Evolutionary conservation across 2,888 invertebrate species (phyloP).

Genomic region (Drosophila quinaria): DNA sequence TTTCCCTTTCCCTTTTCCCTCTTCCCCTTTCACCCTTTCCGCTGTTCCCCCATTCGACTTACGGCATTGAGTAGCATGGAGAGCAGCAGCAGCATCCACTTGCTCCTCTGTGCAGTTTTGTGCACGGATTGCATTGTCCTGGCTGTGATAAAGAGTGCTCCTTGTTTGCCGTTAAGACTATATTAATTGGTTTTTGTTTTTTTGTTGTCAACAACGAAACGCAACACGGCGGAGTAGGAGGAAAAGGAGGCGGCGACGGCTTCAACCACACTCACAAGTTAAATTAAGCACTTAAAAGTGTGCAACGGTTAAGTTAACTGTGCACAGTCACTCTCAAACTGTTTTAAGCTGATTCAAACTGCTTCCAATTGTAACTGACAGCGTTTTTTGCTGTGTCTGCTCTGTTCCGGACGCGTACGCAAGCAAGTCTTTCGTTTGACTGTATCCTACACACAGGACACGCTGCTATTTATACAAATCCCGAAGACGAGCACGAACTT

Average conservation of each 20-base stretch:
- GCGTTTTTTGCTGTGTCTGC: constrained; percentile 18
- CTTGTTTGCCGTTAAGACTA: constrained; percentile 26
- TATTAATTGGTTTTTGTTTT: constrained; percentile 33
- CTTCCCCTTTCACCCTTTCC: neutral
- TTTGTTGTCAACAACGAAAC: constrained; percentile 6
- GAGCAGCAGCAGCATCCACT: constrained; percentile 75
- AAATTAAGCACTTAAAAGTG: constrained; percentile 47
- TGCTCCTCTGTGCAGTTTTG: constrained; percentile 64
- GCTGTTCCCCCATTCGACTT: constrained; percentile 58
- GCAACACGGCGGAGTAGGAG: constrained; percentile 3
- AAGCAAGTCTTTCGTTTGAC: constrained; percentile 70
- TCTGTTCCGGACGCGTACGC: constrained; percentile 41
- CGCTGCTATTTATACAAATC: constrained; percentile 71
- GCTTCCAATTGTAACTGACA: constrained; percentile 42
- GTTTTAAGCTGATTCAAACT: constrained; percentile 44
- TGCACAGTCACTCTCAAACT: constrained; percentile 48
- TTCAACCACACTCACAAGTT: constrained; percentile 29
- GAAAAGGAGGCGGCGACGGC: neutral
- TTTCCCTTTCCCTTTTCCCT: neutral
- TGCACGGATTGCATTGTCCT: constrained; percentile 68
- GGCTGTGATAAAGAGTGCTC: constrained; percentile 4
- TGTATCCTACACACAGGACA: constrained; percentile 66
- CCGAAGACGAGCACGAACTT: constrained; percentile 6
- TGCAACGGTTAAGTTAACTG: constrained; percentile 40
- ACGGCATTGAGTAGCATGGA: constrained; percentile 83